Percentiles rank a stretch among this genome's conserved stretches.
Evolutionary conservation across 2,797 vertebrate genomes (phyloP).

Genomic region (Phataginus tricuspis): DNA sequence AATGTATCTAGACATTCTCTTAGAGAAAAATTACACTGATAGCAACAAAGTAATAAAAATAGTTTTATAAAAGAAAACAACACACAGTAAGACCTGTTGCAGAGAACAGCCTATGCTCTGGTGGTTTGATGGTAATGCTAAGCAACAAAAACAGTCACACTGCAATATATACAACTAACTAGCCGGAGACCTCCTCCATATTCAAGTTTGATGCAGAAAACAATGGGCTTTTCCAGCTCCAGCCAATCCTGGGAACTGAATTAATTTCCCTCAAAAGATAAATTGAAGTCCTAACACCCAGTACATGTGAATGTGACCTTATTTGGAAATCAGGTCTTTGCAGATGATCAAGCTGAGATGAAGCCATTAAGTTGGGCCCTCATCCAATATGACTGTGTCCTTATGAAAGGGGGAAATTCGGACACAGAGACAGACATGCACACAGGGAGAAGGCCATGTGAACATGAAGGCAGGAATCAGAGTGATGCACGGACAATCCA

Average conservation of each 20-base stretch:
- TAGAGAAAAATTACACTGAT: slow-evolving; percentile 7
- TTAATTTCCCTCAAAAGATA: not conserved
- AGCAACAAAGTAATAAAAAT: not conserved
- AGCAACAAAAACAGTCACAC: not conserved
- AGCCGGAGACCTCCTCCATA: not conserved
- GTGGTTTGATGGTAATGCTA: not conserved
- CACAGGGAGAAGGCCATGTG: not conserved
- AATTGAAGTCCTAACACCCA: not conserved
- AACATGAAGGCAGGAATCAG: not conserved
- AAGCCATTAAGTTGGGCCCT: not conserved
- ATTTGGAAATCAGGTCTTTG: not conserved
- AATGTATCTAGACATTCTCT: not conserved
- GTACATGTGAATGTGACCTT: not conserved
- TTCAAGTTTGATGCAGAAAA: not conserved
- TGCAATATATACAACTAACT: not conserved
- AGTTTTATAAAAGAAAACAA: not conserved
- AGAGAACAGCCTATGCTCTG: not conserved
- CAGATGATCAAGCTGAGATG: not conserved
- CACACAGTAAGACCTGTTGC: not conserved
- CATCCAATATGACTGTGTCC: not conserved
- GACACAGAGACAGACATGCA: not conserved
- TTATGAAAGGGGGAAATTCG: not conserved
- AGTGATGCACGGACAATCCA: not conserved
- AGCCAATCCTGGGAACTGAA: not conserved
- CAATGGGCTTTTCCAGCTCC: not conserved